phyloP scores from a whole-genome alignment of 2,888 invertebrate species.

The Leuctra nigra region DNA sequence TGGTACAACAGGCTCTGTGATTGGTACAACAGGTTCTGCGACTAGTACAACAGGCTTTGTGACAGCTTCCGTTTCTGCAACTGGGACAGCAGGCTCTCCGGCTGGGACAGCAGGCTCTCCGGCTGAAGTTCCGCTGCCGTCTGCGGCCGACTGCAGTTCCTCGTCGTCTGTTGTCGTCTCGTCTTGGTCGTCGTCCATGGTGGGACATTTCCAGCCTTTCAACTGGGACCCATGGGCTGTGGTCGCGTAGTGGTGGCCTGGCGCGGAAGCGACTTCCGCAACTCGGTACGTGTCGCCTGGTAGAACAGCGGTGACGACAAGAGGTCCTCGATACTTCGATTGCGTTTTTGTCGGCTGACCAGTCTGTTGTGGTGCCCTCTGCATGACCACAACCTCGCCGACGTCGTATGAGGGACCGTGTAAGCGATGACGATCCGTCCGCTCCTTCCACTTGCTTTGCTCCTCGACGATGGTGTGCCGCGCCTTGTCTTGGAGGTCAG shows the following conservation, averaged over 20 bases:
- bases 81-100: background rate
- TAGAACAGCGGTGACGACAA: background rate
- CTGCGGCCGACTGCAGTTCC: background rate
- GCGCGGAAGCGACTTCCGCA: background rate
- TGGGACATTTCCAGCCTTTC: background rate
- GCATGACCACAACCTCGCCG: background rate
- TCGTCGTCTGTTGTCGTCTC: no score
- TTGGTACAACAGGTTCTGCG: no score
- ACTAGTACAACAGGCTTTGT: no score
- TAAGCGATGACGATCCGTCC: background rate
- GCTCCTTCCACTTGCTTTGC: background rate
- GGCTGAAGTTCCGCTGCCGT: background rate
- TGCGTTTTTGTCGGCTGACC: background rate
- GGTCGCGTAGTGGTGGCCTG: background rate
- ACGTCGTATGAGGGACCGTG: background rate
- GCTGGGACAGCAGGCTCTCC: no score
- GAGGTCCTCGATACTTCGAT: background rate
- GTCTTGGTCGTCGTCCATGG: background rate
- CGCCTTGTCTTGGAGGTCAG: background rate
- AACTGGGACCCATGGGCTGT: background rate
- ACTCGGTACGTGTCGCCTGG: conserved; percentile 7
- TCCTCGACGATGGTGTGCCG: background rate
- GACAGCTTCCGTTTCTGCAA: background rate
- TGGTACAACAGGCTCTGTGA: no score
- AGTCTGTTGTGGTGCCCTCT: background rate